Base-by-base conservation (phyloP, 2,113 vertebrate species). In the Alligator mississippiensis region DNA sequence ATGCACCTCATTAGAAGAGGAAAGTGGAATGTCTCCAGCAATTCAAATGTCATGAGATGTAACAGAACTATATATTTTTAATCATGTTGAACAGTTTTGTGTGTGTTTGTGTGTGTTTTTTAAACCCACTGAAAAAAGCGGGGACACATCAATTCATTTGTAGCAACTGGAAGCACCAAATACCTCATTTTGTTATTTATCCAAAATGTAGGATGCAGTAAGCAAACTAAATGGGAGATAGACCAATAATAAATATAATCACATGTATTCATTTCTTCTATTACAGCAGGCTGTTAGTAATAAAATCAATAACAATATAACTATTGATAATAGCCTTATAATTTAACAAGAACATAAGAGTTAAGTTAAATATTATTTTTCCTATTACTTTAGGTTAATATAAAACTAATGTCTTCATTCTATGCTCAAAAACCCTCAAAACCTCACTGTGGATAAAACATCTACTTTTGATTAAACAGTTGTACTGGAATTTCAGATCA, bases 1-100 rank as follows among this genome's bases (percentile, higher is more conserved):
- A 98, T 94, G 93, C 95, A 95, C 96, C 97, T 98, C 97, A 97
- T 98, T 98, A 98, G 86, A 96, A 87, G 91, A 94, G 84, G 89
- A 96, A 97, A 97, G 92, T 74, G 93, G 92, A 97, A 93, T 90
- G 87, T 96, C 85, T 97, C 80, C 72, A 93, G 89, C 88, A 93
- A 94, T 95, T 94, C 84, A 90, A 79, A 97, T 87, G 88, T 88
- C 91, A 93, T 63, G 93, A 97, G 84, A 96, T 91, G 87, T 81
- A 94, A 94, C 91, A 96, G 95, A 97, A 89, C 88, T 34, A 90
- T 91, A 87, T 91, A 94, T 89, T 96, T 97, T 93, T 94, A 90
- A 95, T 94, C 72, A 54, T 47, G 57, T 95, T 96, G 87, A 96
- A 85, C 18, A 91, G 47, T 7, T 92, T 95, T 91, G 30, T 47